Percentiles rank a stretch among this genome's conserved stretches.
These are phyloP conservation scores for Callyntrura guangdongensis DNA, from an alignment of 2,888 invertebrate species.

Conservation along the genomic window DNA sequence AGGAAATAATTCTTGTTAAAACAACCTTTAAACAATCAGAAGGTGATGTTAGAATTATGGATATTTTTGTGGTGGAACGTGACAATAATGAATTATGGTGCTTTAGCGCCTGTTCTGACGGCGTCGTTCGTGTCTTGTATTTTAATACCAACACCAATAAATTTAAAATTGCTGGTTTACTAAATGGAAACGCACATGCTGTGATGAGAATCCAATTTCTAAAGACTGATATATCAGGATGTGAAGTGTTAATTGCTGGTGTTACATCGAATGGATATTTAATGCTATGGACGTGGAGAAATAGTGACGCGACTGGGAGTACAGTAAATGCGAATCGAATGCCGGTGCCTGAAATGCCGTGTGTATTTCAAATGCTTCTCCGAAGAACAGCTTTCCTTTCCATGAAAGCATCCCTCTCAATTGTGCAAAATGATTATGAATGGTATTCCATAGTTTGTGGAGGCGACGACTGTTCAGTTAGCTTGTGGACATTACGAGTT, in stretches of 20 bases:
- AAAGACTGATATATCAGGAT: neutral
- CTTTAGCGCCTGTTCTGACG: conserved; percentile 79
- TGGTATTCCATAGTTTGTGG: conserved; percentile 58
- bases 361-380: conserved; percentile 31
- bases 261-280: conserved; percentile 79
- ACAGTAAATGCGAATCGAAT: neutral
- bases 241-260: conserved; percentile 44
- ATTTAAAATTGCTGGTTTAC: conserved; percentile 63
- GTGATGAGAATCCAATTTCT: conserved; percentile 72
- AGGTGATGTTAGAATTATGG: conserved; percentile 80
- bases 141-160: conserved; percentile 55
- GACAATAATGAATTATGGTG: conserved; percentile 62
- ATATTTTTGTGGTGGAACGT: conserved; percentile 54
- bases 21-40: conserved; percentile 66
- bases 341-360: conserved; percentile 12
- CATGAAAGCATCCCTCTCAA: neutral
- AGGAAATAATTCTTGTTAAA: conserved; percentile 75
- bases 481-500: conserved; percentile 51
- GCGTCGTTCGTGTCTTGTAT: conserved; percentile 72
- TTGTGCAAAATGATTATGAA: neutral
- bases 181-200: conserved; percentile 76
- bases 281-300: conserved; percentile 73
- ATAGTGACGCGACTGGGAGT: neutral
- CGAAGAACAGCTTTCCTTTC: conserved; percentile 75
- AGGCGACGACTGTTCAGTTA: conserved; percentile 76